phyloP scores from a whole-genome alignment of 2,797 vertebrate species.

The Austrolebias charrua region DNA sequence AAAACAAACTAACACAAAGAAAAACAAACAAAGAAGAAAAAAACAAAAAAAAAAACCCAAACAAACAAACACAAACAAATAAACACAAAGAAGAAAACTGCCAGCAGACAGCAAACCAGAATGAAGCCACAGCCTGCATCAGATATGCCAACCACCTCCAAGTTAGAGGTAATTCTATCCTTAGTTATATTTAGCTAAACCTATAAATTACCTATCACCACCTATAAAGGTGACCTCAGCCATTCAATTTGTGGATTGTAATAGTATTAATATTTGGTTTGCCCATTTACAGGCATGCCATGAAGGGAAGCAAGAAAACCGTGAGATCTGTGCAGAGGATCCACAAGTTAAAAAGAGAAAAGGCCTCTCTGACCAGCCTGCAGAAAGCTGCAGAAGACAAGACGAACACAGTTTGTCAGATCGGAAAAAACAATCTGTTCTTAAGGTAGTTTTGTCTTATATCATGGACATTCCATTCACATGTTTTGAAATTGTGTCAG shows the following conservation, averaged over 20 bases:
- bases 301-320: constrained; percentile 15
- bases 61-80: no score
- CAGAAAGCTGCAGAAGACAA: background rate
- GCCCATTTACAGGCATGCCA: constrained; percentile 34
- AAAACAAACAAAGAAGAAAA: no score
- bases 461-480: background rate
- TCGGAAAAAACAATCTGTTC: constrained; percentile 16
- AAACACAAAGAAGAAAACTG: constrained; percentile 32
- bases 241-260: background rate
- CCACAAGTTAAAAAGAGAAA: constrained; percentile 28
- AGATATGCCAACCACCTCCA: constrained; percentile 38
- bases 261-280: background rate
- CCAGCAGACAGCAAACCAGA: constrained; percentile 48
- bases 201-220: no score
- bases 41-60: no score
- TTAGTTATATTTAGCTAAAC: no score
- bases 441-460: constrained; percentile 31
- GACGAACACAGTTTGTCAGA: constrained; percentile 5
- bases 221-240: background rate
- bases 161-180: constrained; percentile 35
- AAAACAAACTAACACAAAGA: no score
- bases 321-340: constrained; percentile 6
- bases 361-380: constrained; percentile 2
- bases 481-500: background rate
- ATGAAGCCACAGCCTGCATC: constrained; percentile 63